Conservation (phyloP, 2,888 invertebrate genomes). For the Polydrusus tereticollis region DNA sequence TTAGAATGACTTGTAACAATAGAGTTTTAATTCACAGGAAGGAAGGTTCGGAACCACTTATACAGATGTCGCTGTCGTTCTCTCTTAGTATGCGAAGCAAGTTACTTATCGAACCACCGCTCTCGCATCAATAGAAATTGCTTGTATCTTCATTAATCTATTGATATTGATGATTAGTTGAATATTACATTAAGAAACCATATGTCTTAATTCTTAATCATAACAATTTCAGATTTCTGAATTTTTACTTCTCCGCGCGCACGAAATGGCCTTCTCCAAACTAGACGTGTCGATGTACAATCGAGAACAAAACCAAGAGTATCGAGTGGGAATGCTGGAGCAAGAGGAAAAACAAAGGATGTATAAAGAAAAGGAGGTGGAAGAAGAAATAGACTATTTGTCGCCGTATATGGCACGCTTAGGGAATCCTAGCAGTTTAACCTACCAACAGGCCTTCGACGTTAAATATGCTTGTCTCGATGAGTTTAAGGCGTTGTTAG, state of each 20-base stretch:
- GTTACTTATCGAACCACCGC: too few relatives aligned
- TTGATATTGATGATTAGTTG: too few relatives aligned
- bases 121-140: too few relatives aligned
- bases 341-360: slow-evolving; percentile 70
- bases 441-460: slow-evolving; percentile 65
- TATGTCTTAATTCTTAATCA: too few relatives aligned
- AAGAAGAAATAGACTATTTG: slow-evolving; percentile 74
- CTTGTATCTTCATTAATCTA: too few relatives aligned
- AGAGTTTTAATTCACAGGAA: too few relatives aligned
- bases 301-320: slow-evolving; percentile 70
- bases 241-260: slow-evolving; percentile 67
- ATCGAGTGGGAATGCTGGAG: slow-evolving; percentile 67
- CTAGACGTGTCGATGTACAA: slow-evolving; percentile 71
- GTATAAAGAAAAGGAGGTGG: slow-evolving; percentile 73
- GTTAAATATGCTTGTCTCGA: slow-evolving; percentile 73
- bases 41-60: too few relatives aligned
- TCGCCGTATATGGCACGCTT: slow-evolving; percentile 75
- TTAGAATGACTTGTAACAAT: too few relatives aligned
- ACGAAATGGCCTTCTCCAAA: slow-evolving; percentile 68
- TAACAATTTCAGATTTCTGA: slow-evolving; percentile 61
- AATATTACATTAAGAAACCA: too few relatives aligned
- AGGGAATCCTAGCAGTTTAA: slow-evolving; percentile 68
- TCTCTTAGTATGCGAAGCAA: too few relatives aligned
- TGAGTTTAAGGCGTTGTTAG: slow-evolving; percentile 76
- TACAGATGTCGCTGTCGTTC: too few relatives aligned